Percentiles rank a stretch among this genome's conserved stretches.
phyloP scores from a whole-genome alignment of 2,113 vertebrate species.

The Cinclus cinclus region DNA sequence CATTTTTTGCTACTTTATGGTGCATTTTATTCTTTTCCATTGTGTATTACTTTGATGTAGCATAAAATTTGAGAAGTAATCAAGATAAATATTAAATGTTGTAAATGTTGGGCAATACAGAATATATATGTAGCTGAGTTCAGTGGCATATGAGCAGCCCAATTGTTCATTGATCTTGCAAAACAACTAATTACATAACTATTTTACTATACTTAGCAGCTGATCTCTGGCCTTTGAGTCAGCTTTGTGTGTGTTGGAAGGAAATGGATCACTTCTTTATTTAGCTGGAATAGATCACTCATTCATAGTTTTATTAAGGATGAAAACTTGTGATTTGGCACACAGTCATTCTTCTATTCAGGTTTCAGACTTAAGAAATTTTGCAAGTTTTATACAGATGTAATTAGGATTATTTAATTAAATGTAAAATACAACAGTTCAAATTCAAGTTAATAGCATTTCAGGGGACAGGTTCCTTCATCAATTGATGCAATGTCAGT shows the following conservation, averaged over 20 bases:
- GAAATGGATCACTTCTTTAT: not conserved
- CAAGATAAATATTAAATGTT: not conserved
- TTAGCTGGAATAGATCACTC: not conserved
- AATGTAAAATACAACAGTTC: not conserved
- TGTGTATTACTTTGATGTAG: not conserved
- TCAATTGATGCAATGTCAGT: not conserved
- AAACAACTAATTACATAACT: not conserved
- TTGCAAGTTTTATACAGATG: not conserved
- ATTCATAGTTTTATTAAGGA: not conserved
- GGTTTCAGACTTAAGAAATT: not conserved
- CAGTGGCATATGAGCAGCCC: not conserved
- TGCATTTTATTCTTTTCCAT: not conserved
- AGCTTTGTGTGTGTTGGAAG: not conserved
- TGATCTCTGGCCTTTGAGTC: not conserved
- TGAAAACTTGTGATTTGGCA: not conserved
- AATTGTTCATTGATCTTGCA: slow-evolving; percentile 3
- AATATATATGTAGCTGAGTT: not conserved
- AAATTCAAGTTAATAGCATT: not conserved
- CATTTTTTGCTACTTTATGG: not conserved
- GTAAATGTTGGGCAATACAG: not conserved
- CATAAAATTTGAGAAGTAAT: not conserved
- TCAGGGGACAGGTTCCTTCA: not conserved
- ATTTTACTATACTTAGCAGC: not conserved
- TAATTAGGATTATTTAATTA: not conserved
- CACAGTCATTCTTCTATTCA: not conserved